Conservation (phyloP, 1,140 invertebrate species). For the Araneus ventricosus region DNA sequence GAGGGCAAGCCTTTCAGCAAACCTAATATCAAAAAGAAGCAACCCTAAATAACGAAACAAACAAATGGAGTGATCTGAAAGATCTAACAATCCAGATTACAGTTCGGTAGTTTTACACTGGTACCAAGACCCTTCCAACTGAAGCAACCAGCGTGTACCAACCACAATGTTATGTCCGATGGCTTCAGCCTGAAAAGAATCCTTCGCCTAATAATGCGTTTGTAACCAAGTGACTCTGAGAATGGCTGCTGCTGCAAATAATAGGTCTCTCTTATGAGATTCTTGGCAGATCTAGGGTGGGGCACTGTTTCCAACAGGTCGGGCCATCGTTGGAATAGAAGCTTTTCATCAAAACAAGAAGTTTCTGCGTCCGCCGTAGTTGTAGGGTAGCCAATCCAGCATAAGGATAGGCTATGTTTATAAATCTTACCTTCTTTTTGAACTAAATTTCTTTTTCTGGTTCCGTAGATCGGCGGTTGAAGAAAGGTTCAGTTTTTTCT, state of each 20-base stretch:
- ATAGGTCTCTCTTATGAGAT: slow-evolving; percentile 18
- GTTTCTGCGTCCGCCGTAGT: not conserved
- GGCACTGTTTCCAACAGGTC: slow-evolving; percentile 34
- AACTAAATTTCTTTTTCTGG: slow-evolving; percentile 4
- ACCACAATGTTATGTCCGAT: slow-evolving; percentile 54
- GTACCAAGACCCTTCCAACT: slow-evolving; percentile 5
- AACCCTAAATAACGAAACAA: slow-evolving; percentile 8
- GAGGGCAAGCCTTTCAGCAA: not conserved
- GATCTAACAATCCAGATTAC: slow-evolving; percentile 52
- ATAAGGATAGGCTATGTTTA: slow-evolving; percentile 32
- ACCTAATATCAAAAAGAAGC: not conserved
- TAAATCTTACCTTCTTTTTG: slow-evolving; percentile 33
- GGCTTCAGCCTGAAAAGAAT: slow-evolving; percentile 25
- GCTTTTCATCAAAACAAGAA: slow-evolving; percentile 55
- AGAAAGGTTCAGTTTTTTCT: not conserved
- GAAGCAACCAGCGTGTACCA: not conserved
- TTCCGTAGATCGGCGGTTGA: not conserved
- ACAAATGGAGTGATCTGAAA: not conserved
- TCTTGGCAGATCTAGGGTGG: slow-evolving; percentile 45
- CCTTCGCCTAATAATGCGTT: slow-evolving; percentile 56
- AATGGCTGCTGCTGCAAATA: slow-evolving; percentile 52
- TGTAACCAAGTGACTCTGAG: slow-evolving; percentile 34
- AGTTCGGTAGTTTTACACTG: slow-evolving; percentile 44
- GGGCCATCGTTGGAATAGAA: not conserved
- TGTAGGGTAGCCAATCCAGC: slow-evolving; percentile 35